Percentiles rank a stretch among this genome's conserved stretches.
Evolutionary conservation across 1,140 invertebrate species (phyloP).

Genomic region (Ips typographus): DNA sequence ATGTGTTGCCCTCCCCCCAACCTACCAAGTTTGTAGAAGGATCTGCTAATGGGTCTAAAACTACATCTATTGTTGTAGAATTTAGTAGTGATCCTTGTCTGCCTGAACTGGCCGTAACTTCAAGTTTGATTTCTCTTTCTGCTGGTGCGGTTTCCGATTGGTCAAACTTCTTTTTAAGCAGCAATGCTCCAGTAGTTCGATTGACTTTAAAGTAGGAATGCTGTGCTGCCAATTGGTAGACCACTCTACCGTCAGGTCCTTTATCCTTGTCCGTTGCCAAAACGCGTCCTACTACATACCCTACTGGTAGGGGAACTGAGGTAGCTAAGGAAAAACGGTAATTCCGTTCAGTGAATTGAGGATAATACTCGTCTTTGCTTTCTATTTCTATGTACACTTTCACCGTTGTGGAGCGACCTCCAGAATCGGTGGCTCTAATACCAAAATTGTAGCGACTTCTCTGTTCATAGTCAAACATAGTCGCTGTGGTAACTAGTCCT

Average conservation of each 20-base stretch:
- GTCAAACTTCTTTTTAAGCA: conserved; percentile 77
- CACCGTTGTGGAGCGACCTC: conserved; percentile 73
- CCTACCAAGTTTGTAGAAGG: conserved; percentile 61
- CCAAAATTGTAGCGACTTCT: conserved; percentile 81
- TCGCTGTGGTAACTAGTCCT: conserved; percentile 75
- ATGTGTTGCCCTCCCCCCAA: conserved; percentile 43
- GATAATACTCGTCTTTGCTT: conserved; percentile 89
- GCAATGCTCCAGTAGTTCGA: conserved; percentile 82
- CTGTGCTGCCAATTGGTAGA: conserved; percentile 82
- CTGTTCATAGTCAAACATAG: conserved; percentile 86
- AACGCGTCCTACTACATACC: conserved; percentile 83
- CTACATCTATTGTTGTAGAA: conserved; percentile 83
- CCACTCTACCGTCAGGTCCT: conserved; percentile 86
- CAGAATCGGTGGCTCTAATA: conserved; percentile 79
- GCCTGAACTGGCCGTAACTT: conserved; percentile 85
- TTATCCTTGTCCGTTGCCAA: conserved; percentile 87
- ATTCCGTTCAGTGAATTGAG: conserved; percentile 83
- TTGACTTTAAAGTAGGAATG: conserved; percentile 90
- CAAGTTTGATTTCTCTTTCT: conserved; percentile 72
- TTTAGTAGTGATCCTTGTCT: conserved; percentile 81
- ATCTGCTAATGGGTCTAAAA: conserved; percentile 69
- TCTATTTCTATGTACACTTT: conserved; percentile 84
- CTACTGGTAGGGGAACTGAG: conserved; percentile 65
- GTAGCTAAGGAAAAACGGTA: conserved; percentile 81
- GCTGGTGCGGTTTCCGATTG: conserved; percentile 60